phyloP scores from a whole-genome alignment of 2,888 invertebrate species.

The Pheosia gnoma region DNA sequence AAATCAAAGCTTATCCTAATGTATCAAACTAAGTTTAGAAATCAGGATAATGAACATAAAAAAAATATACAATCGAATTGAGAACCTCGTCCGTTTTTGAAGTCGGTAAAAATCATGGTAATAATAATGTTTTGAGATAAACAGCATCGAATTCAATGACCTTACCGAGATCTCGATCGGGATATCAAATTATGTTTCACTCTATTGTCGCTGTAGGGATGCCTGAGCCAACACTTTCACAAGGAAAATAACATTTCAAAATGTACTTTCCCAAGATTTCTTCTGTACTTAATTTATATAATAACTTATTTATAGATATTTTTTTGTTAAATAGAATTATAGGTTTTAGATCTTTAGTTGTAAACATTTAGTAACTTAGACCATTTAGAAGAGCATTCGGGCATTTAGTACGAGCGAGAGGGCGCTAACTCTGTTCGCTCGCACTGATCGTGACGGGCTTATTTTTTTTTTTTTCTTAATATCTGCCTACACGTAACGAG shows the following conservation, averaged over 20 bases:
- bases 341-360: neutral
- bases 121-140: neutral
- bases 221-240: constrained; percentile 4
- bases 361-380: neutral
- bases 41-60: too few species aligned
- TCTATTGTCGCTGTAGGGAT: constrained; percentile 20
- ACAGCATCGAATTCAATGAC: neutral
- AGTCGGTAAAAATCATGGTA: too few species aligned
- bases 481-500: too few species aligned
- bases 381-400: too few species aligned
- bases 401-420: too few species aligned
- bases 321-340: neutral
- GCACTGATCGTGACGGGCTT: too few species aligned
- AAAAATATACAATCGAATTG: too few species aligned
- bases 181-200: constrained; percentile 30
- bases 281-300: neutral
- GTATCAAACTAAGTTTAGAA: too few species aligned
- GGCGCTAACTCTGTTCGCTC: too few species aligned
- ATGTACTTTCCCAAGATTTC: neutral
- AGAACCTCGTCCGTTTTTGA: too few species aligned
- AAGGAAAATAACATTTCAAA: constrained; percentile 4
- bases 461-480: too few species aligned
- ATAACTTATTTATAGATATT: neutral
- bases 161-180: constrained; percentile 8
- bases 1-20: too few species aligned